phyloP scores from a whole-genome alignment of 2,113 vertebrate genomes.

The Burhinus oedicnemus region DNA sequence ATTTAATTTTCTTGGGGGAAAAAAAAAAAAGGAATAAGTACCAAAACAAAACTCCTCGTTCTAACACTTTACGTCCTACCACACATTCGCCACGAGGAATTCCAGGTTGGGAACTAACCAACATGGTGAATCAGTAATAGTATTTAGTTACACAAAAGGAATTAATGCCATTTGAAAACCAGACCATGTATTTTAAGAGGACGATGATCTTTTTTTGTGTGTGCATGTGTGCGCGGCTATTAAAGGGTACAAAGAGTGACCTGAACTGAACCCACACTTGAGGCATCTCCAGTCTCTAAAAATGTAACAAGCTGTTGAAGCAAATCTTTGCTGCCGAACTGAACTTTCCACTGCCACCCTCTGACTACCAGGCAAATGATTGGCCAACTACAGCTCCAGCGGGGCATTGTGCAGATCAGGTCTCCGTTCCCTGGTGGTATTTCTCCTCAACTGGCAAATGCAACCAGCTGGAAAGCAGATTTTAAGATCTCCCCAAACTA shows the following conservation, averaged over 20 bases:
- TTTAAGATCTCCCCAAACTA: neutral
- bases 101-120: neutral
- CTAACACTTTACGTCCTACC: neutral
- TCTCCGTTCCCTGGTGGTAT: neutral
- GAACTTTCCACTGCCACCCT: constrained; percentile 7
- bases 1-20: neutral
- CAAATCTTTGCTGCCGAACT: neutral
- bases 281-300: constrained; percentile 57
- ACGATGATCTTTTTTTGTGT: neutral
- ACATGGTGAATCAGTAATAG: neutral
- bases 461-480: neutral
- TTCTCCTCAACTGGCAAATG: constrained; percentile 35
- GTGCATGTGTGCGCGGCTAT: constrained; percentile 11
- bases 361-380: neutral
- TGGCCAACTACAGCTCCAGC: neutral
- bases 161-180: neutral
- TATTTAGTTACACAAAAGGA: constrained; percentile 1
- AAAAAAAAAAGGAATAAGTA: neutral
- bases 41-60: neutral
- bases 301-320: constrained; percentile 50
- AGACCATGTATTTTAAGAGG: neutral
- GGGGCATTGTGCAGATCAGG: neutral
- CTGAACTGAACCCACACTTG: constrained; percentile 46
- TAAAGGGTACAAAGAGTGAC: constrained; percentile 48
- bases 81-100: neutral